phyloP scores from a whole-genome alignment of 2,113 vertebrate species.

The Pluvianellus socialis region DNA sequence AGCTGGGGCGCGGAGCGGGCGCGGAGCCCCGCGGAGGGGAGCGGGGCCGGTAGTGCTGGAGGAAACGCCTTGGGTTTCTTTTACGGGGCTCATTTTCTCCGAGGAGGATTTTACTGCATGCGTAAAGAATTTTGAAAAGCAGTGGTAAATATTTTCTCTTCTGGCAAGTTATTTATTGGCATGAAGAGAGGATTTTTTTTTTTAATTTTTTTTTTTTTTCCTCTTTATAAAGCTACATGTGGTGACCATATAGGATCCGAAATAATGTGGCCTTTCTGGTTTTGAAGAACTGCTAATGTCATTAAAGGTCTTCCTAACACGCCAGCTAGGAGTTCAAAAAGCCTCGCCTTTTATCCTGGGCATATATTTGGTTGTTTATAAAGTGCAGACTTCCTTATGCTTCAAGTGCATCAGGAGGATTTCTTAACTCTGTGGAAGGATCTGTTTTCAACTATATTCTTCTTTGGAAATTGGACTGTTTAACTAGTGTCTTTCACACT shows the following conservation, averaged over 20 bases:
- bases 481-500: conserved; percentile 54
- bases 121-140: conserved; percentile 64
- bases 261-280: conserved; percentile 62
- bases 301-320: conserved; percentile 70
- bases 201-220: neutral
- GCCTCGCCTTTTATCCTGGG: conserved; percentile 61
- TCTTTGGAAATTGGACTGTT: conserved; percentile 31
- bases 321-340: conserved; percentile 57
- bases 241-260: conserved; percentile 64
- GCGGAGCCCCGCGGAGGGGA: neutral
- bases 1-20: neutral
- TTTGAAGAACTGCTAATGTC: conserved; percentile 73
- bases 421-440: neutral
- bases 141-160: conserved; percentile 70
- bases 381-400: conserved; percentile 63
- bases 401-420: conserved; percentile 56
- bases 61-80: conserved; percentile 28
- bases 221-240: conserved; percentile 60
- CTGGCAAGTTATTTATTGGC: conserved; percentile 67
- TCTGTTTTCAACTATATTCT: conserved; percentile 65
- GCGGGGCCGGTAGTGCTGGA: neutral
- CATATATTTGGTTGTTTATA: conserved; percentile 63
- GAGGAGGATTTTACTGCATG: conserved; percentile 55
- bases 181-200: neutral
- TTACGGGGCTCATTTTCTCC: conserved; percentile 65